A percentile compares a stretch with the other conserved stretches of the same genome.
These are phyloP conservation scores for Eilema depressum DNA, from an alignment of 2,888 invertebrate species.

Conservation along the genomic window DNA sequence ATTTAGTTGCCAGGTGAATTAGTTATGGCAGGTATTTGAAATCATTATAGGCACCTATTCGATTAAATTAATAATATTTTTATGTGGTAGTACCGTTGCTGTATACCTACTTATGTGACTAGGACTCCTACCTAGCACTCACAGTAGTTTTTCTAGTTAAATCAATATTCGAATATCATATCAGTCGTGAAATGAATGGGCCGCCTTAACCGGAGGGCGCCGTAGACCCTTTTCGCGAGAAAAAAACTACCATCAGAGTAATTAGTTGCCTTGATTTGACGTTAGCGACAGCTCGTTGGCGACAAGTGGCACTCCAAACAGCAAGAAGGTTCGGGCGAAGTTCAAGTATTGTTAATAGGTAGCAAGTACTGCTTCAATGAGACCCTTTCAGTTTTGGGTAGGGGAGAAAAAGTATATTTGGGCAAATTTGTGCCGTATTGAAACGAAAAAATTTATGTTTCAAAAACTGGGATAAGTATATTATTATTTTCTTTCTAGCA, in stretches of 20 bases:
- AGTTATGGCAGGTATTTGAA: too few species aligned
- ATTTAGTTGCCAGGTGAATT: too few species aligned
- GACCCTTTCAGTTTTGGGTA: background rate
- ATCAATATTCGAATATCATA: background rate
- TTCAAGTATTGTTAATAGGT: conserved; percentile 25
- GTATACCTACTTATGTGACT: too few species aligned
- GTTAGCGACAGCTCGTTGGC: conserved; percentile 24
- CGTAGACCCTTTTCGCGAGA: conserved; percentile 10
- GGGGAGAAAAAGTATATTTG: background rate
- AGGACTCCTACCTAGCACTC: too few species aligned
- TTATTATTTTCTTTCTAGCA: too few species aligned
- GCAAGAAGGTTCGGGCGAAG: conserved; percentile 26
- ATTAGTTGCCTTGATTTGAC: conserved; percentile 46
- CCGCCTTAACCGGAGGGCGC: background rate
- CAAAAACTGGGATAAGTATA: too few species aligned
- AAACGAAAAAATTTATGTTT: too few species aligned
- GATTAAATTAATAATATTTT: too few species aligned
- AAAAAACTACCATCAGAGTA: conserved; percentile 34
- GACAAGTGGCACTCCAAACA: conserved; percentile 26
- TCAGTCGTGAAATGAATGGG: conserved; percentile 11
- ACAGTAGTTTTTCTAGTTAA: too few species aligned
- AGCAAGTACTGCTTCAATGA: conserved; percentile 30
- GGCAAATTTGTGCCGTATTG: background rate
- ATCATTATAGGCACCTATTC: too few species aligned
- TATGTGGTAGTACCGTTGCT: too few species aligned